Base-by-base conservation (phyloP, 2,797 vertebrate genomes). In the Helarctos malayanus region DNA sequence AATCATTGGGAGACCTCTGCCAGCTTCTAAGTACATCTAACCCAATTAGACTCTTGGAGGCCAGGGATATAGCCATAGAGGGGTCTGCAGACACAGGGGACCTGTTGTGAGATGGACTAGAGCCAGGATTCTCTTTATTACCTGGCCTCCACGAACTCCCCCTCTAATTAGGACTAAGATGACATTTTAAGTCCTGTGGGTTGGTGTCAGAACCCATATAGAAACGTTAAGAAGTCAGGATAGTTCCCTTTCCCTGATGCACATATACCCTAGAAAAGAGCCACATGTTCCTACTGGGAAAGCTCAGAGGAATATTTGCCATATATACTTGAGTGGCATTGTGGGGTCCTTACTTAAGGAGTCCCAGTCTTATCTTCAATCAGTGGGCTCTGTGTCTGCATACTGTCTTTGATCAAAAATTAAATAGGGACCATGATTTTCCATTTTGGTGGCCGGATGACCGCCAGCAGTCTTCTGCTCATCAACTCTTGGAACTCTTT, bases 81-180 rank as follows among this genome's bases (percentile, higher is more conserved):
- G 13, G 81, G 25, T 59, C 59, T 80, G 8, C 6, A 82, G 83
- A 56, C 7, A 13, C 47, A 78, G 0, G 19, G 56, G 27, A 89
- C 27, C 47, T n/a, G 49, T 14, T 61, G 19, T 41, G 27, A 79
- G 69, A 52, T 81, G 19, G 54, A 65, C 13, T 45, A 68, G 10
- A 23, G 76, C 21, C 35, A 94, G 81, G 47, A 61, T 81, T 96
- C 35, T 73, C 32, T 88, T 80, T 82, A 80, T 86, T 23, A 88
- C 35, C 25, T 76, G 86, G 21, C 14, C 35, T 84, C 9, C 35
- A 52, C 15, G 25, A 84, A 73, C 18, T 73, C 47, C 32, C 59
- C 85, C 41, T 93, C 45, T 76, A 71, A 90, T 11, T 75, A 93
- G 49, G 56, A 63, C 61, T 85, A 4, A 5, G 9, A 69, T 75